A percentile compares a stretch with the other conserved stretches of the same genome.
Conservation (phyloP, 1,140 invertebrate genomes). For the Papilio machaon region DNA sequence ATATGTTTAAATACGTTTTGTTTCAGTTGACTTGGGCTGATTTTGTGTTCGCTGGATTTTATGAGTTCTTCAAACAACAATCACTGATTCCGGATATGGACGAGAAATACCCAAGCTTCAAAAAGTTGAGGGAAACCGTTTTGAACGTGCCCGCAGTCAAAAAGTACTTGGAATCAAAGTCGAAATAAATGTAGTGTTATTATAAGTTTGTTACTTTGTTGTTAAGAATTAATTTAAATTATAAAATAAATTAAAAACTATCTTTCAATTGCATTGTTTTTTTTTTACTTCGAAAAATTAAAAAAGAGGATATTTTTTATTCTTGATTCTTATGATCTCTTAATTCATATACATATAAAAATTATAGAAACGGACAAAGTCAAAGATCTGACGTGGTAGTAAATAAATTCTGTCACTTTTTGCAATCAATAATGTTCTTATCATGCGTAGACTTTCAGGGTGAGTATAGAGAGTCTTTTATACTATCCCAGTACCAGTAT, state of each 20-base stretch:
- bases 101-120: conserved; percentile 57
- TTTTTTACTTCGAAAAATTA: too few species aligned
- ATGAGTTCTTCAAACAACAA: conserved; percentile 83
- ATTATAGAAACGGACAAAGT: too few species aligned
- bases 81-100: conserved; percentile 82
- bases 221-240: not conserved
- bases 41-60: conserved; percentile 83
- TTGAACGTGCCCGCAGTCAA: conserved; percentile 50
- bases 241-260: not conserved
- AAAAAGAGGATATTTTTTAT: too few species aligned
- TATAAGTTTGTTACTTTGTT: not conserved
- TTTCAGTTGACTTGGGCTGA: conserved; percentile 86
- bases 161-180: conserved; percentile 43
- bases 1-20: conserved; percentile 13
- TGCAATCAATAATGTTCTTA: too few species aligned
- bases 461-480: too few species aligned
- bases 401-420: too few species aligned
- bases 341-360: too few species aligned
- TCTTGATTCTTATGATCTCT: too few species aligned
- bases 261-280: too few species aligned
- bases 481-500: too few species aligned
- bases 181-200: not conserved
- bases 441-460: too few species aligned
- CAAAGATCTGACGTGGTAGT: too few species aligned
- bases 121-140: conserved; percentile 50